Conservation (phyloP, 2,888 invertebrate species). For the Hirtodrosophila confusa region DNA sequence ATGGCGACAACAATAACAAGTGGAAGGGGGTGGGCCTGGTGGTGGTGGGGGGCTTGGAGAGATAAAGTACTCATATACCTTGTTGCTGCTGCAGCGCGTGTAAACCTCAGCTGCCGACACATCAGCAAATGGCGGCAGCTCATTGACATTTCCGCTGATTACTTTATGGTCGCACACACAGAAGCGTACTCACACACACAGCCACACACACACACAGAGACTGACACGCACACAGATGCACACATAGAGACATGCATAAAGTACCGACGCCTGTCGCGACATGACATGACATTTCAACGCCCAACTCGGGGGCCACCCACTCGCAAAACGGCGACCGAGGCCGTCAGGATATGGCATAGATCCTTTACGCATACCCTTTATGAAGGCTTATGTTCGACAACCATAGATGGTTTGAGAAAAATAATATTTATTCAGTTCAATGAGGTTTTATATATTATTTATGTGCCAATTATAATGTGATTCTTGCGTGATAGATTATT, state of each 20-base stretch:
- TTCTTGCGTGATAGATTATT: too few species aligned
- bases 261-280: constrained; percentile 66
- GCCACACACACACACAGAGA: constrained; percentile 24
- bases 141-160: constrained; percentile 81
- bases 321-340: constrained; percentile 9
- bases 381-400: too few species aligned
- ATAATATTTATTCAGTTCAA: too few species aligned
- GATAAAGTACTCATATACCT: constrained; percentile 32
- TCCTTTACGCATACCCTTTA: constrained; percentile 1
- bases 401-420: too few species aligned
- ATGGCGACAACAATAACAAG: constrained; percentile 36
- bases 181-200: too few species aligned
- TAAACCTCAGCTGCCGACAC: constrained; percentile 76
- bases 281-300: constrained; percentile 71
- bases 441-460: too few species aligned
- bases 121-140: constrained; percentile 78
- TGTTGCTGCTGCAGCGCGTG: constrained; percentile 50
- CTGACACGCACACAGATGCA: constrained; percentile 21
- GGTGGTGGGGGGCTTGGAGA: neutral
- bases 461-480: too few species aligned
- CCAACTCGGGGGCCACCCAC: constrained; percentile 21
- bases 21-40: neutral
- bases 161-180: constrained; percentile 69
- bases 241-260: constrained; percentile 36
- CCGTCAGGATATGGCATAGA: neutral